These are phyloP conservation scores for Drosophila saltans DNA, from an alignment of 1,140 invertebrate genomes.

Conservation along the genomic window DNA sequence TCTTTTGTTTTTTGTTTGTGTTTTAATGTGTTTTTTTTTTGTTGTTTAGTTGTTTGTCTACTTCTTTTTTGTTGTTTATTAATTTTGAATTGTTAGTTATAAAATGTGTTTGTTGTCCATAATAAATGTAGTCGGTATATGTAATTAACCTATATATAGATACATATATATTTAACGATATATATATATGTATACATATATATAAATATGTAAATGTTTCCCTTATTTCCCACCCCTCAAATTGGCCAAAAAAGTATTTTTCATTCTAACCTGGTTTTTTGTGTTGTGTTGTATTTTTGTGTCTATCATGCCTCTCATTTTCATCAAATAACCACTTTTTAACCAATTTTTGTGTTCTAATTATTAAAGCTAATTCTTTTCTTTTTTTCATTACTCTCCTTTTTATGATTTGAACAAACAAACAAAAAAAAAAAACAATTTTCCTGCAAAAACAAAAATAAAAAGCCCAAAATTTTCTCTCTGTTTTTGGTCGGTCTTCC, in stretches of 20 bases:
- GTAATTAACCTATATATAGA: constrained; percentile 1
- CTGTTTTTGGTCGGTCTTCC: constrained; percentile 44
- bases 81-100: not conserved
- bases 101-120: constrained; percentile 4
- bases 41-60: constrained; percentile 62
- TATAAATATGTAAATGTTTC: not conserved
- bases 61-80: constrained; percentile 20
- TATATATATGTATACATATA: constrained; percentile 10
- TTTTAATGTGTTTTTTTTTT: constrained; percentile 29
- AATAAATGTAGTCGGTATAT: constrained; percentile 5
- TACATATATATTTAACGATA: constrained; percentile 33
- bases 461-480: not conserved
- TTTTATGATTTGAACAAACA: not conserved
- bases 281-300: constrained; percentile 18
- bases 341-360: constrained; percentile 36
- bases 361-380: constrained; percentile 33
- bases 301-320: constrained; percentile 15
- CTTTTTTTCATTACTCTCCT: constrained; percentile 34
- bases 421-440: constrained; percentile 9
- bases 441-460: not conserved
- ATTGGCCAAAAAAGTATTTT: constrained; percentile 23
- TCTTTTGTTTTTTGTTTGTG: constrained; percentile 26
- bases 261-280: constrained; percentile 36
- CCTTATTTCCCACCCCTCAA: not conserved
- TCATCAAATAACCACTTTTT: constrained; percentile 2